Evolutionary conservation across 2,888 invertebrate genomes (phyloP).

Genomic region (Phymatocera aterrima): DNA sequence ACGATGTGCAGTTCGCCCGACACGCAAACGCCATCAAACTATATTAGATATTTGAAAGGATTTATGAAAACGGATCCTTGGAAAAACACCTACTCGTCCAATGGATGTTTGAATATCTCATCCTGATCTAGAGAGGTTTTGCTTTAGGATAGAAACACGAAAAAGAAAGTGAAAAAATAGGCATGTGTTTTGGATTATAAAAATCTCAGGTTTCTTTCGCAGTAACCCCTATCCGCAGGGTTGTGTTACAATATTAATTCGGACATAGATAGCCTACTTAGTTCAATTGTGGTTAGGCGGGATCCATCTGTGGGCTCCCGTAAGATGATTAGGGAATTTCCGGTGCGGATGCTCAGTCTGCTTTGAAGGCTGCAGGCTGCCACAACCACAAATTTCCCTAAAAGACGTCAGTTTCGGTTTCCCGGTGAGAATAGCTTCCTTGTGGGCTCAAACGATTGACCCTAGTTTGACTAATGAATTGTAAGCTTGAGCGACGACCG

Average conservation of each 20-base stretch:
- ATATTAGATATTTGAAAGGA: not conserved
- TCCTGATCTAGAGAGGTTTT: too few relatives aligned
- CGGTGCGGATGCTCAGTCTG: not conserved
- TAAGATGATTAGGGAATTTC: not conserved
- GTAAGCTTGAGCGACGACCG: not conserved
- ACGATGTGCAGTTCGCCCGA: too few relatives aligned
- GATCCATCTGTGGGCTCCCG: slow-evolving; percentile 4
- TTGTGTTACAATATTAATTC: slow-evolving; percentile 8
- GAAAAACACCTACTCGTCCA: too few relatives aligned
- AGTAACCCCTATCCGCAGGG: not conserved
- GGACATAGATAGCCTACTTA: slow-evolving; percentile 29
- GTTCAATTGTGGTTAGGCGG: slow-evolving; percentile 4
- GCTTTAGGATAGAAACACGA: too few relatives aligned
- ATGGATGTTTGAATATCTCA: too few relatives aligned
- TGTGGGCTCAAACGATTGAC: slow-evolving; percentile 33
- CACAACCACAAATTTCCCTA: slow-evolving; percentile 16
- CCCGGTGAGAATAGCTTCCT: slow-evolving; percentile 15
- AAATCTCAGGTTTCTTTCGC: not conserved
- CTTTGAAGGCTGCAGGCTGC: not conserved
- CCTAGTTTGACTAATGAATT: slow-evolving; percentile 40
- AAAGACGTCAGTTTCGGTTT: slow-evolving; percentile 31
- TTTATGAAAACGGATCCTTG: too few relatives aligned
- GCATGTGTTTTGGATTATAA: not conserved
- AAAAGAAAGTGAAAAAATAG: too few relatives aligned
- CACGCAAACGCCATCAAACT: not conserved